Evolutionary conservation across 1,140 invertebrate genomes (phyloP).

Genomic region (Piezodorus guildinii): DNA sequence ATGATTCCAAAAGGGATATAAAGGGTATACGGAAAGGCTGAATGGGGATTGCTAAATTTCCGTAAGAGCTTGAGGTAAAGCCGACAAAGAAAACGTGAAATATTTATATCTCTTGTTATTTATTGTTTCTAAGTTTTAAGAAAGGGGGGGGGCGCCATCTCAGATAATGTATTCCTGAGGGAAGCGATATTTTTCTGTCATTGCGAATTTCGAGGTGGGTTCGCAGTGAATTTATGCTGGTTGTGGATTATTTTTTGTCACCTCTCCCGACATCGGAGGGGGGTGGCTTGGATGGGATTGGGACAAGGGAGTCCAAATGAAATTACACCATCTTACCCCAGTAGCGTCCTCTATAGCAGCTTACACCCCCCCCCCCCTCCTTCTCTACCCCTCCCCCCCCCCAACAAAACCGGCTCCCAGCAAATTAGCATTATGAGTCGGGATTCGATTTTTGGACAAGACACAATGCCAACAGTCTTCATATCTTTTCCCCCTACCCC

Average conservation of each 20-base stretch:
- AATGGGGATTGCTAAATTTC: too few species aligned
- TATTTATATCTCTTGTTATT: slow-evolving; percentile 8
- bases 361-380: too few species aligned
- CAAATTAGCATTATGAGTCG: neutral
- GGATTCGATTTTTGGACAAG: slow-evolving; percentile 2
- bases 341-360: neutral
- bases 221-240: slow-evolving; percentile 1
- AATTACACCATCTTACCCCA: neutral
- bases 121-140: slow-evolving; percentile 7
- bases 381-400: too few species aligned
- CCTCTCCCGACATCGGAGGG: neutral
- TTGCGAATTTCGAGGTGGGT: slow-evolving; percentile 7
- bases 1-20: too few species aligned
- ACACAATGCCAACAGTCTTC: neutral
- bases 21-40: too few species aligned
- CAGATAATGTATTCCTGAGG: slow-evolving; percentile 4
- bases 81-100: slow-evolving; percentile 1
- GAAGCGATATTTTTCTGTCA: slow-evolving; percentile 7
- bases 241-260: slow-evolving; percentile 7
- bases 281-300: neutral
- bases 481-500: too few species aligned
- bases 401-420: neutral
- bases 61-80: too few species aligned
- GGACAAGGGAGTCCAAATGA: neutral
- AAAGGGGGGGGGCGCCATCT: neutral